Evolutionary conservation across 1,140 invertebrate species (phyloP), one percentile per base, ranked within the genome.

Genomic region (Gryon sp.): DNA sequence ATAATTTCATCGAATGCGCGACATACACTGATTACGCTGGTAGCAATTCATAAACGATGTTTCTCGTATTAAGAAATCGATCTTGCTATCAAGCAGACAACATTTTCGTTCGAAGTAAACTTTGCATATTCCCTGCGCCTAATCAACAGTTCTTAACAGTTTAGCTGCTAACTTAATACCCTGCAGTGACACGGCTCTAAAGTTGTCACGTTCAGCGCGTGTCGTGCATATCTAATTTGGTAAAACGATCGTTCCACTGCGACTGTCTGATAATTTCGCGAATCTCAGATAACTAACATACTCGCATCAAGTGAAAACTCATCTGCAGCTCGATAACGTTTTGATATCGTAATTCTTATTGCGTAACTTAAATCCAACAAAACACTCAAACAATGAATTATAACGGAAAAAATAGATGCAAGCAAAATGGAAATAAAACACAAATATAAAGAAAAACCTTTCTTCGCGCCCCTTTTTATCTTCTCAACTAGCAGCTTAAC

Each of bases 81-180:
- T 52, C 18, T n/a, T 30, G 2, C 6, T 18, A 38, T 46, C 22
- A 20, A 20, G 36, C 19, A 38, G 19, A 19, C 28, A 24, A 38
- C 28, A 24, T 59, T 69, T 43, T 40, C 11, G 4, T 45, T 34
- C 34, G 26, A 18, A 18, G 28, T 14, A 38, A 72, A 72, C 48
- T 45, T 46, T 16, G 4, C 57, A 45, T 55, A 62, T 62, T 55
- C 28, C 38, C n/a, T 16, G 48, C 41, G 30, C 55, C 59, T 73
- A 73, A 73, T 73, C 59, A 73, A 50, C 69, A 63, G 69, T 73
- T 73, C 69, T 73, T 73, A 73, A 73, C 52, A 50, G 50, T 63
- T 63, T 40, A 73, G 68, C 14, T 45, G 14, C 48, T 34, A 60
- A 72, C 30, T 73, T 73, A 63, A 63, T 73, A 28, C 46, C 69